These are phyloP conservation scores for Pseudomyrmex cubaensis DNA, from an alignment of 1,140 invertebrate genomes.

Conservation along the genomic window DNA sequence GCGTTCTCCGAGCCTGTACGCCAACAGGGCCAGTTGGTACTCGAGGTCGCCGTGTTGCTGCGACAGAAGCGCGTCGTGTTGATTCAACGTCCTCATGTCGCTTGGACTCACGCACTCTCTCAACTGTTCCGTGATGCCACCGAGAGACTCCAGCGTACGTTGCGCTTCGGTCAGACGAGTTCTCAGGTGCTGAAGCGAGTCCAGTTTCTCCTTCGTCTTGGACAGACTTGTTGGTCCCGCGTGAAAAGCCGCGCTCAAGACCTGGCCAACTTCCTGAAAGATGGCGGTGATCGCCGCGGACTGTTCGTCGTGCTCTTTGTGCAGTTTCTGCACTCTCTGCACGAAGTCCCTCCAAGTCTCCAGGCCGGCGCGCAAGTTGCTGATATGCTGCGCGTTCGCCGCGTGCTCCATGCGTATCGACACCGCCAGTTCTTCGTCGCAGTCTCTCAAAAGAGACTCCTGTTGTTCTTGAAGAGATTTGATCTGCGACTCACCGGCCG, in stretches of 20 bases:
- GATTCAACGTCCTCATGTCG: conserved; percentile 93
- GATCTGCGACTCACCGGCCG: conserved; percentile 88
- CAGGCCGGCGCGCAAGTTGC: conserved; percentile 91
- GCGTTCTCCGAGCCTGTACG: conserved; percentile 91
- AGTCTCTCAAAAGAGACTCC: conserved; percentile 89
- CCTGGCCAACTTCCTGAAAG: conserved; percentile 87
- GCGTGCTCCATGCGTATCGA: conserved; percentile 93
- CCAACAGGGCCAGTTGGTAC: conserved; percentile 90
- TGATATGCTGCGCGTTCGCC: conserved; percentile 90
- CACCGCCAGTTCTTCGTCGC: conserved; percentile 90
- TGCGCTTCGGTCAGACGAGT: conserved; percentile 86
- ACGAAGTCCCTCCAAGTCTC: conserved; percentile 93
- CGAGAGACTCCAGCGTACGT: conserved; percentile 88
- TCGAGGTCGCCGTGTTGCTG: conserved; percentile 93
- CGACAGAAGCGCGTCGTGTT: conserved; percentile 90
- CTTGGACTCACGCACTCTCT: conserved; percentile 93
- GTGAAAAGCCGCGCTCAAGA: conserved; percentile 83
- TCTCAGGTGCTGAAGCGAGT: conserved; percentile 87
- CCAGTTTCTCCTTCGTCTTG: conserved; percentile 82
- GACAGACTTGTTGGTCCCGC: conserved; percentile 64
- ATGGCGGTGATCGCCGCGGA: conserved; percentile 86
- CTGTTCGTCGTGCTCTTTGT: conserved; percentile 87
- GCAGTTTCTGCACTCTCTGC: conserved; percentile 87
- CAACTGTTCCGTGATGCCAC: conserved; percentile 92
- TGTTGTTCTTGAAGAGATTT: conserved; percentile 89